These are phyloP conservation scores for Adelognathus sp. DNA, from an alignment of 2,888 invertebrate species.

Conservation along the genomic window DNA sequence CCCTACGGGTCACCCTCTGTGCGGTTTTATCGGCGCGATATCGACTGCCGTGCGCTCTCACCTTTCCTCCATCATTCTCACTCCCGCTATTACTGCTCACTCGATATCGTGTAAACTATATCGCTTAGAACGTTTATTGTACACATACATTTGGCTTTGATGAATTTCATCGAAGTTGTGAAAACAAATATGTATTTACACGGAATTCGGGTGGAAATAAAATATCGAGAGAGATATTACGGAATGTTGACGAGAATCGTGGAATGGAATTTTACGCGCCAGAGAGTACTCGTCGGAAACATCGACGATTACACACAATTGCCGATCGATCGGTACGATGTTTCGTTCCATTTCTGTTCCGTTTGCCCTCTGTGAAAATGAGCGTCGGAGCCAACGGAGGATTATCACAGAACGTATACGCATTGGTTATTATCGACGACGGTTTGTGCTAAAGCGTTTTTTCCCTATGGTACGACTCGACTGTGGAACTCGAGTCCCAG, in stretches of 20 bases:
- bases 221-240: too few relatives aligned
- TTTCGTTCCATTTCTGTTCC: neutral
- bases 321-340: slow-evolving; percentile 54
- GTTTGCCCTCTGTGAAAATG: slow-evolving; percentile 18
- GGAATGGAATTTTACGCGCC: too few relatives aligned
- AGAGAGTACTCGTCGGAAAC: slow-evolving; percentile 61
- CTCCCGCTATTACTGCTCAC: neutral
- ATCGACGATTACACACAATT: slow-evolving; percentile 66
- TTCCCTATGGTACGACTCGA: neutral
- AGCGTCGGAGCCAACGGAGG: neutral
- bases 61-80: neutral
- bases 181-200: too few relatives aligned
- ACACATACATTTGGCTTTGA: too few relatives aligned
- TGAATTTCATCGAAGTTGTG: too few relatives aligned
- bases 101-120: too few relatives aligned
- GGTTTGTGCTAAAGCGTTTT: slow-evolving; percentile 8
- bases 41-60: slow-evolving; percentile 26
- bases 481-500: neutral
- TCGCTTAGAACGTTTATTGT: too few relatives aligned
- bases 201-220: too few relatives aligned
- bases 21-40: slow-evolving; percentile 34
- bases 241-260: slow-evolving; percentile 56
- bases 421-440: slow-evolving; percentile 42
- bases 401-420: neutral
- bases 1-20: neutral